Conservation (phyloP, 2,888 invertebrate species). For the Plagodis dolabraria region DNA sequence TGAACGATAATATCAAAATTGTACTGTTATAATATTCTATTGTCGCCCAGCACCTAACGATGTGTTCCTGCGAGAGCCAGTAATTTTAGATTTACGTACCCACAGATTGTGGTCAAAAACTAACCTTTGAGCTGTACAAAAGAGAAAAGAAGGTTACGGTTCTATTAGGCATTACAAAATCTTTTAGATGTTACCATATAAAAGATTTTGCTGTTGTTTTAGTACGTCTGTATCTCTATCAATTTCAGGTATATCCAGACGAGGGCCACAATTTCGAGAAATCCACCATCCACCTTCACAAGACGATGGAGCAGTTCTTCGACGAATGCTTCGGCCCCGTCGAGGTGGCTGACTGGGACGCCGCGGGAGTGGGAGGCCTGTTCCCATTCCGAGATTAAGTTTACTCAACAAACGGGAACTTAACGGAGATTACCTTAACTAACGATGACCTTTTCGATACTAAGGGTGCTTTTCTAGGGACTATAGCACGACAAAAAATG, state of each 20-base stretch:
- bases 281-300: conserved; percentile 91
- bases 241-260: conserved; percentile 92
- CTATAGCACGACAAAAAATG: too few species aligned
- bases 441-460: not conserved
- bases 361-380: conserved; percentile 82
- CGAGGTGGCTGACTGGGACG: conserved; percentile 89
- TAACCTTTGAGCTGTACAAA: too few species aligned
- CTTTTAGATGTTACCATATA: not conserved
- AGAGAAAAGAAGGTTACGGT: too few species aligned
- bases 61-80: too few species aligned
- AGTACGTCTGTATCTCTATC: not conserved
- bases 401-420: not conserved
- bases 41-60: too few species aligned
- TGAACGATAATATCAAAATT: too few species aligned
- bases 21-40: too few species aligned
- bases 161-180: too few species aligned
- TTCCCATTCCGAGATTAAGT: conserved; percentile 78
- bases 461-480: too few species aligned
- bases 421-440: not conserved
- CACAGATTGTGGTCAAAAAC: too few species aligned
- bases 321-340: conserved; percentile 92
- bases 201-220: not conserved
- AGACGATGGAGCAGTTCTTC: conserved; percentile 94
- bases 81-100: too few species aligned
- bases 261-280: conserved; percentile 91